Evolutionary conservation across 2,888 invertebrate genomes (phyloP), one percentile per base, ranked within the genome.

Genomic region (Therioaphis trifolii): DNA sequence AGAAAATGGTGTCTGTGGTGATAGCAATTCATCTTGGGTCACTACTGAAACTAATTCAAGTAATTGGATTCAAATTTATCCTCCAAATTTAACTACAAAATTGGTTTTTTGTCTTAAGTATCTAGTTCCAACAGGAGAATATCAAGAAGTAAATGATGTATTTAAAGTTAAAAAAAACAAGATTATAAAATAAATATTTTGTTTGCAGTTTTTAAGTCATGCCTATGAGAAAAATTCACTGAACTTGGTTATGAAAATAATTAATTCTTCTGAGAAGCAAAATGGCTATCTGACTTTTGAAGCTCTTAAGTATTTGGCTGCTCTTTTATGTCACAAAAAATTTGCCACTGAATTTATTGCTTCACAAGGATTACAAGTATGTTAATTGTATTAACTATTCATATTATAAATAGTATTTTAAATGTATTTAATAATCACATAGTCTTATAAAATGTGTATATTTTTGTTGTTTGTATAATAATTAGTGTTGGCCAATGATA

Each of bases 111-210:
- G 98, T 87, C 89, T 99, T 43, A 92, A 96, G 86, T 99, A 98
- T 88, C 91, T 99, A n/a, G 95, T 96, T 4, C 96, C 98, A 0
- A 94, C 98, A 92, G 99, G 98, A 18, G 99, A 98, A 88, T 99
- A 98, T 88, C 99, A 99, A 89, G 98, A 98, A 91, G 93, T 93
- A 85, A 88, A 87, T 86, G 9, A 21, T 75, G 11, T 11, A 24
- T 29, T 18, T 24, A 68, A 49, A 52, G 12, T 35, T 2, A 49
- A 43, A 1, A 29, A 49, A 18, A 21, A 77, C 18, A 27, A 21
- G 0, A 11, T 14, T 43, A 18, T 49, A 55, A 71, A 63, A 61
- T 40, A 4, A 11, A 69, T 35, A 35, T 84, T 85, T 84, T 35
- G 11, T 85, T 89, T 89, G 0, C 90, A 94, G 93, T 95, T 98